Base-by-base conservation (phyloP, 2,888 invertebrate species). In the Ophioninae sp. region DNA sequence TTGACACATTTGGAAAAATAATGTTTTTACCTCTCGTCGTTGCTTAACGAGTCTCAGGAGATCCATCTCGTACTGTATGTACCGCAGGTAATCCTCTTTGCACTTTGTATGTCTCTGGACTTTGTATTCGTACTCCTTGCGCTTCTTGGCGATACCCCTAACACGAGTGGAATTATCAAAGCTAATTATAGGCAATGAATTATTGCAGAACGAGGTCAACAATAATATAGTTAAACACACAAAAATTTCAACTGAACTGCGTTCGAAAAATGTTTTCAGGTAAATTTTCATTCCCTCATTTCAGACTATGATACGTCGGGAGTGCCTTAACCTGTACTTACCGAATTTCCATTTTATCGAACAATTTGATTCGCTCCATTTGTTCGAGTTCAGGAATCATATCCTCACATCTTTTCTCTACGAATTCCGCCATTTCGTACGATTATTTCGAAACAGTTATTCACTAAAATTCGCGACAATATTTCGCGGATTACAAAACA, bases 321-420 rank as follows among this genome's bases (percentile, higher is more conserved):
- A 2, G 30, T 30, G 3, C 30, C 30, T 23, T 87, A 86, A 86
- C 87, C 87, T 80, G 64, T 76, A 87, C 88, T 87, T 93, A 96
- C 96, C 94, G 95, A 90, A 96, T 94, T 94, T 97, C 97, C 73
- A 95, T 94, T 79, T 95, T 94, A 8, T 95, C 94, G 89, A 96
- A 97, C 74, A 98, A 93, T 89, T 95, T 95, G 56, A 95, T 95
- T 88, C 95, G 94, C 89, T 95, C 94, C 95, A 98, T 95, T 90
- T 96, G 95, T 92, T 97, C 97, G 90, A 98, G 94, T 92, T 97
- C 97, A 85, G 96, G 95, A 88, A 97, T 95, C 94, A 96, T 95
- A 85, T 95, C 95, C 94, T 98, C 97, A 88, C 96, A 94, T 91
- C 95, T 95, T 91, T 95, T 95, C 90, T 96, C 96, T 1, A 97